These are phyloP conservation scores for Hofmannophila pseudospretella DNA, from an alignment of 2,888 invertebrate species.

Conservation along the genomic window DNA sequence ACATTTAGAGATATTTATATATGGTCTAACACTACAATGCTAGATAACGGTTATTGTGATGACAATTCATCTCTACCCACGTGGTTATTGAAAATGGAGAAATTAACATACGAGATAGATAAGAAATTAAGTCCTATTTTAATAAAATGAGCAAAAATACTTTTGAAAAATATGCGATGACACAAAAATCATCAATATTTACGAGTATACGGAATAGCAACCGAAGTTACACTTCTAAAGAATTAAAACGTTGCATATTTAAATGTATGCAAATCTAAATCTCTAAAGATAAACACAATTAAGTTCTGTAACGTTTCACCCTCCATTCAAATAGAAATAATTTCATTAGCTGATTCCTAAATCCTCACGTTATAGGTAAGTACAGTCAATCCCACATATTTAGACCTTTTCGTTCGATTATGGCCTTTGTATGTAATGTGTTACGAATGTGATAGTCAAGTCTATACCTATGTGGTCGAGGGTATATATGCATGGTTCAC, in stretches of 20 bases:
- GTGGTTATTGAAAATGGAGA: conserved; percentile 23
- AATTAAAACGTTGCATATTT: conserved; percentile 35
- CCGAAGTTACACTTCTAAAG: too few species aligned
- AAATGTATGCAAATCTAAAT: conserved; percentile 39
- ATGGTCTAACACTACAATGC: conserved; percentile 37
- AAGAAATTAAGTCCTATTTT: too few species aligned
- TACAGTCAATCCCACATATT: too few species aligned
- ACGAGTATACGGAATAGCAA: too few species aligned
- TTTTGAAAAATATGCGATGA: too few species aligned
- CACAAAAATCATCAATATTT: too few species aligned
- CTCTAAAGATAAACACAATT: conserved; percentile 42
- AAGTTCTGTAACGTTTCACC: conserved; percentile 50
- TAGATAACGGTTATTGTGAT: conserved; percentile 56
- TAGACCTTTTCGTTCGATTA: too few species aligned
- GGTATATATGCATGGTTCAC: conserved; percentile 28
- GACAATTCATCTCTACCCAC: conserved; percentile 46
- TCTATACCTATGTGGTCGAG: too few species aligned
- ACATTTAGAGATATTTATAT: conserved; percentile 46
- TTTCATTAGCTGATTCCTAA: conserved; percentile 57
- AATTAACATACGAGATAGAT: conserved; percentile 20
- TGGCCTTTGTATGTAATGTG: too few species aligned
- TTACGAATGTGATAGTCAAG: too few species aligned
- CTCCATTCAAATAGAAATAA: conserved; percentile 53
- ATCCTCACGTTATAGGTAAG: conserved; percentile 23
- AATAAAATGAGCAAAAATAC: too few species aligned